Base-by-base conservation (phyloP, 2,113 vertebrate species). In the Lophura nycthemera region DNA sequence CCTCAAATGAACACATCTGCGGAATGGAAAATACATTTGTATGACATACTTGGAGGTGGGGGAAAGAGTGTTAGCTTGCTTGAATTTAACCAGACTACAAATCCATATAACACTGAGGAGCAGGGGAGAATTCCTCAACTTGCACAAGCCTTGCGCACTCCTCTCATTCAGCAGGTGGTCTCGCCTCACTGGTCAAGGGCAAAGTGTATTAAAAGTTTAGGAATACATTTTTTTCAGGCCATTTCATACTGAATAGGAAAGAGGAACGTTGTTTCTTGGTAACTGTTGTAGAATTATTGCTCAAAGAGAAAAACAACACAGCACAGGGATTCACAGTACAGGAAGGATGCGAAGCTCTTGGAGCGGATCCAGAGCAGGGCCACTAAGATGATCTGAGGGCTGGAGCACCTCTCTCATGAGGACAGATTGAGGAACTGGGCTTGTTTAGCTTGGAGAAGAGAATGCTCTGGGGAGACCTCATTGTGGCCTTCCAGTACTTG, bases 121-220 rank as follows among this genome's bases (percentile, higher is more conserved):
- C 8, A 5, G 25, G 9, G 24, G 43, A 61, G 43, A 82, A 17
- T 30, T 83, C 38, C 30, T 61, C 10, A 47, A 71, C 36, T 40
- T 0, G 14, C 4, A 20, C 15, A 56, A 60, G 29, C 7, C 42
- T 42, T 57, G 20, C 3, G 22, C 0, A 13, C 38, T 0, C 36
- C 47, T 0, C 40, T 47, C 6, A 36, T 43, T 36, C 42, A 86
- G 54, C 16, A 66, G 14, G 20, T 1, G 1, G 14, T 67, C 69
- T 66, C 64, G 29, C 38, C 69, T 67, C 45, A 43, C 24, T 83
- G 29, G 25, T 11, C n/a, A 83, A 76, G 17, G 1, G 3, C 45
- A 50, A 63, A 5, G n/a, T 36, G 24, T 20, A 57, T 21, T 48
- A 0, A 6, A 72, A 72, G 13, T 34, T 75, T 6, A 84, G n/a